A percentile compares a stretch with the other conserved stretches of the same genome.
Conservation (phyloP, 2,797 vertebrate species). For the Crocodylus rhombifer region DNA sequence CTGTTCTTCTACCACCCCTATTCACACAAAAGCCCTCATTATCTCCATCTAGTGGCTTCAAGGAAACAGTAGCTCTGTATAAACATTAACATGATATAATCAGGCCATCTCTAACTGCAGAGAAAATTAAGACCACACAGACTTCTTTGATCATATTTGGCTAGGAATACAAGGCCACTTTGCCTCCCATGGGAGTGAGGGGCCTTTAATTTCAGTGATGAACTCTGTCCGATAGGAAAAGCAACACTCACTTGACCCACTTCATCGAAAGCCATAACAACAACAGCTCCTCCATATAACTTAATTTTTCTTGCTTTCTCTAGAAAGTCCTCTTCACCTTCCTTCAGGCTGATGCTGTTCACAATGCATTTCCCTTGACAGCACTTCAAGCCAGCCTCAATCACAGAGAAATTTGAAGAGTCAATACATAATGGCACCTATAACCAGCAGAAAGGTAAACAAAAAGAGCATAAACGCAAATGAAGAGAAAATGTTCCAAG, state of each 20-base stretch:
- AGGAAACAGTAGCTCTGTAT: background rate
- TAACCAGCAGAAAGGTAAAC: background rate
- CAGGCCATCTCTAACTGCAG: background rate
- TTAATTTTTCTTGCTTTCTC: conserved; percentile 88
- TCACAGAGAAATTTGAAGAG: conserved; percentile 95
- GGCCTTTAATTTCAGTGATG: background rate
- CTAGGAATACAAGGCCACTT: background rate
- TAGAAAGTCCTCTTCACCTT: conserved; percentile 93
- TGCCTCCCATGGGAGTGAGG: background rate
- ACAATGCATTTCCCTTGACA: conserved; percentile 97
- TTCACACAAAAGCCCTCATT: background rate
- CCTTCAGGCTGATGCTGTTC: conserved; percentile 98
- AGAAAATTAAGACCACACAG: background rate
- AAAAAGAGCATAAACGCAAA: background rate
- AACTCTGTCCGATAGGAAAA: background rate
- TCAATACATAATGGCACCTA: conserved; percentile 97
- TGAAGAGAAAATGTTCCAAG: background rate
- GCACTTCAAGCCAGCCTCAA: conserved; percentile 95
- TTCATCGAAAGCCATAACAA: conserved; percentile 98
- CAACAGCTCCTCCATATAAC: conserved; percentile 92
- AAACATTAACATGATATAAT: background rate
- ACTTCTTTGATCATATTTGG: background rate
- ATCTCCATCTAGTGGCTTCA: background rate
- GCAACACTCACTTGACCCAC: conserved; percentile 88
- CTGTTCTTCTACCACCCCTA: background rate